Conservation (phyloP, 2,113 vertebrate genomes). For the Pseudopipra pipra region DNA sequence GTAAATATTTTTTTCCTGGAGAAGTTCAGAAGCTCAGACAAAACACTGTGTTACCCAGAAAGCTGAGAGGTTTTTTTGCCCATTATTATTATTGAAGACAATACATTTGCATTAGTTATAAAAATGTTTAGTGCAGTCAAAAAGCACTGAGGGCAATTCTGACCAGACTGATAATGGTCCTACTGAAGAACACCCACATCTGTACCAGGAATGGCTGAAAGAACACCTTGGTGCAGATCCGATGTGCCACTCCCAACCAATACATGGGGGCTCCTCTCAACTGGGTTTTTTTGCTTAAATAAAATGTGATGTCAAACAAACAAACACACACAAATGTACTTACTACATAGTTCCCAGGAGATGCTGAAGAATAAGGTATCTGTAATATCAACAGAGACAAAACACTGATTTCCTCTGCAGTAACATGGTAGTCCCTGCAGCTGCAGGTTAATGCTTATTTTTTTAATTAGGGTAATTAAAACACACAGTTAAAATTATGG, state of each 20-base stretch:
- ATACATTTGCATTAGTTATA: background rate
- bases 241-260: conserved; percentile 66
- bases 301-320: conserved; percentile 13
- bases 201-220: conserved; percentile 26
- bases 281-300: conserved; percentile 45
- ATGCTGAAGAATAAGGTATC: conserved; percentile 96
- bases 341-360: conserved; percentile 98
- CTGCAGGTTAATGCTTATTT: background rate
- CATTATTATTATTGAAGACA: background rate
- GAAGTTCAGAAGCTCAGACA: background rate
- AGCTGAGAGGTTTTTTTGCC: background rate
- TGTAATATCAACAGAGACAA: conserved; percentile 72
- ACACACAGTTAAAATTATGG: background rate
- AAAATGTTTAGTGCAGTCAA: conserved; percentile 40
- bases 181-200: conserved; percentile 66
- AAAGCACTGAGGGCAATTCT: conserved; percentile 34
- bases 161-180: conserved; percentile 60
- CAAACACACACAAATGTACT: conserved; percentile 67
- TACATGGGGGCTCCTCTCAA: conserved; percentile 63
- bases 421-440: background rate
- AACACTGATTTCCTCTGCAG: conserved; percentile 10
- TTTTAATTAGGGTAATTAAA: background rate
- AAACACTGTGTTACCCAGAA: background rate
- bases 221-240: conserved; percentile 40
- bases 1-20: background rate